phyloP scores from a whole-genome alignment of 2,113 vertebrate genomes.

The Caranx melampygus region DNA sequence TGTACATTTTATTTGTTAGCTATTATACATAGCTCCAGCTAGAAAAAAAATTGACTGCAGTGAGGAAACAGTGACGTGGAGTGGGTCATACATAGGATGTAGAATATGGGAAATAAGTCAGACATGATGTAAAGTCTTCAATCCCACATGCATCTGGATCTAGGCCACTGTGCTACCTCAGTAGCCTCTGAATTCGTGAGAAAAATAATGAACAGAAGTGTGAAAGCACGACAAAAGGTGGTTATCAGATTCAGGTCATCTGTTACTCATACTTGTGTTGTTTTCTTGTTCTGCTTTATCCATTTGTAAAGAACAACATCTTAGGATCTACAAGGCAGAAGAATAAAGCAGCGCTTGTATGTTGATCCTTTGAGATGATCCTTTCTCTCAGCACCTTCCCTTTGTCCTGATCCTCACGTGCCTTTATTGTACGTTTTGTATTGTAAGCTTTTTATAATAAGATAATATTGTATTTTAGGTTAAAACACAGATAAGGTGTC shows the following conservation, averaged over 20 bases:
- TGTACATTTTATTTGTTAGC: not conserved
- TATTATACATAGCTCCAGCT: not conserved
- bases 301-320: not conserved
- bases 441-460: not conserved
- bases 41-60: not conserved
- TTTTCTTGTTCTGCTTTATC: not conserved
- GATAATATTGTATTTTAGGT: constrained; percentile 3
- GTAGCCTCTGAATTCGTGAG: not conserved
- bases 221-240: constrained; percentile 26
- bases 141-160: not conserved
- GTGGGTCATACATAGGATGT: not conserved
- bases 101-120: not conserved
- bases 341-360: not conserved
- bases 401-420: not conserved
- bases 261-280: constrained; percentile 8
- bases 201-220: constrained; percentile 8
- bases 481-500: not conserved
- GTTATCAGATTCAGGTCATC: constrained; percentile 52
- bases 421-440: constrained; percentile 7
- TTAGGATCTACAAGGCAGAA: not conserved
- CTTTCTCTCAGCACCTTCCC: not conserved
- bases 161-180: constrained; percentile 27
- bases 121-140: not conserved
- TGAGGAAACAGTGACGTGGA: not conserved
- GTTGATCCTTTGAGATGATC: not conserved